Percentiles rank a stretch among this genome's conserved stretches.
These are phyloP conservation scores for Lamellibrachia luymesi DNA, from an alignment of 1,140 invertebrate genomes.

Conservation along the genomic window DNA sequence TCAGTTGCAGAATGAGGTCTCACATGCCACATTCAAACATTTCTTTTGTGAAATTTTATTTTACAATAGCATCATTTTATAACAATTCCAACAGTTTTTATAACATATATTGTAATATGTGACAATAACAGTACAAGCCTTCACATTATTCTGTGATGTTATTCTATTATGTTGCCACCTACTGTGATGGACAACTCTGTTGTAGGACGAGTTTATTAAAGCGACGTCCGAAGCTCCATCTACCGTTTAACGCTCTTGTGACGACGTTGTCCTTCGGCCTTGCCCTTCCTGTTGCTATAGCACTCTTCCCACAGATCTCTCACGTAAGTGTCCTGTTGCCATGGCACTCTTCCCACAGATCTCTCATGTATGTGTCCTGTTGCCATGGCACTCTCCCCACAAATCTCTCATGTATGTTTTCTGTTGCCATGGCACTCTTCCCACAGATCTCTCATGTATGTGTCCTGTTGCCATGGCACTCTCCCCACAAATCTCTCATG, in stretches of 20 bases:
- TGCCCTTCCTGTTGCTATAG: slow-evolving; percentile 56
- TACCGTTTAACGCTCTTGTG: slow-evolving; percentile 54
- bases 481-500: no score
- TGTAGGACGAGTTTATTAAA: slow-evolving; percentile 50
- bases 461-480: no score
- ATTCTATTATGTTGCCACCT: background rate
- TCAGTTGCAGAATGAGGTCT: background rate
- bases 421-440: no score
- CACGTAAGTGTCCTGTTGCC: slow-evolving; percentile 37
- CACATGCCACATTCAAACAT: background rate
- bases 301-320: slow-evolving; percentile 57
- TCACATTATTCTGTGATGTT: background rate
- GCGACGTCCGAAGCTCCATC: slow-evolving; percentile 45
- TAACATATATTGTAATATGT: background rate
- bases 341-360: background rate
- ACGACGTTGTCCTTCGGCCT: slow-evolving; percentile 52
- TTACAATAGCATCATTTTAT: background rate
- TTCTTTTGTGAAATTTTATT: background rate
- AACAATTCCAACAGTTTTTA: background rate
- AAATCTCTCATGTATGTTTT: no score
- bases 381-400: no score
- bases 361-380: background rate
- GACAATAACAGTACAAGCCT: background rate
- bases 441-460: no score
- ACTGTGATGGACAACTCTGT: background rate